A percentile compares a stretch with the other conserved stretches of the same genome.
Conservation (phyloP, 2,797 vertebrate species). For the Tachyglossus aculeatus region DNA sequence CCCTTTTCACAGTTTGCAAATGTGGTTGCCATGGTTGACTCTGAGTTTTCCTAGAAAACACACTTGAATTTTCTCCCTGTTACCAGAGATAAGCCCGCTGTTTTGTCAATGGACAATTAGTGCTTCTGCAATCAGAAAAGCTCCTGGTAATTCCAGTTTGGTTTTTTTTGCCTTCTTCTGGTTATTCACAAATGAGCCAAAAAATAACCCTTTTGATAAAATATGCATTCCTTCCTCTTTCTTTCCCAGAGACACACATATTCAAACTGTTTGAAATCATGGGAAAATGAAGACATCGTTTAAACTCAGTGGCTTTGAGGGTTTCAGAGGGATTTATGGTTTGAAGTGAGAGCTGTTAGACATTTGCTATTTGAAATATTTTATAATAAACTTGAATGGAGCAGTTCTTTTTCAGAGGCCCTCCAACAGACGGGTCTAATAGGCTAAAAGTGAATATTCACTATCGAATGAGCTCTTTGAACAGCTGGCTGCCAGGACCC, state of each 20-base stretch:
- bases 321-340: constrained; percentile 39
- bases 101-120: constrained; percentile 31
- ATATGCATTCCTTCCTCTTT: background rate
- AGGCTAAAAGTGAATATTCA: constrained; percentile 14
- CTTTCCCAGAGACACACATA: constrained; percentile 12
- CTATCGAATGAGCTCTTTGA: background rate
- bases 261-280: constrained; percentile 16
- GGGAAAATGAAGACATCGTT: constrained; percentile 41
- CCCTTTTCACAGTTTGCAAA: no score
- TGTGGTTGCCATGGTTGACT: background rate
- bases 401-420: constrained; percentile 25
- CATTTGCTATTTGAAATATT: constrained; percentile 45
- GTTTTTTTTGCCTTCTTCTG: constrained; percentile 30
- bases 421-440: constrained; percentile 3
- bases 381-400: background rate
- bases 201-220: constrained; percentile 27
- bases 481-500: constrained; percentile 30
- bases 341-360: constrained; percentile 28
- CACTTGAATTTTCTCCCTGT: constrained; percentile 34
- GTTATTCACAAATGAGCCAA: constrained; percentile 35
- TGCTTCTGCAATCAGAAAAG: constrained; percentile 21
- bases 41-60: background rate
- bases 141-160: constrained; percentile 5
- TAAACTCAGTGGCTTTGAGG: constrained; percentile 24
- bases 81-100: constrained; percentile 35